These are phyloP conservation scores for Scortum barcoo DNA, from an alignment of 2,113 vertebrate genomes.

Conservation along the genomic window DNA sequence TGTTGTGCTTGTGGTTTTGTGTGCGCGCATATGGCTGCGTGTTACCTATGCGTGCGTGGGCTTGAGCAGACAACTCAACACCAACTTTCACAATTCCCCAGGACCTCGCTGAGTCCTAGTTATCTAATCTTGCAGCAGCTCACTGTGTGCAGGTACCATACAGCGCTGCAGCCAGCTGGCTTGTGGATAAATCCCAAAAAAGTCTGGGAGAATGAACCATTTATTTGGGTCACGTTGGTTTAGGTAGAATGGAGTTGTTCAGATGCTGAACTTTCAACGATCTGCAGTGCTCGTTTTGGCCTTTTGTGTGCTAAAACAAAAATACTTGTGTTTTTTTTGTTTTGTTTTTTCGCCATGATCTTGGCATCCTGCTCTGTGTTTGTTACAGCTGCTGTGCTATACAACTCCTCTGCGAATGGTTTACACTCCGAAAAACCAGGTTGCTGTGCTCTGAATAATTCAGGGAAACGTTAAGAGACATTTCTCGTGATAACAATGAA, in stretches of 20 bases:
- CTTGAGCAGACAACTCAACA: conserved; percentile 56
- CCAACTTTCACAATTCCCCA: conserved; percentile 52
- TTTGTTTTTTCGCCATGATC: background rate
- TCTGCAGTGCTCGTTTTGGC: conserved; percentile 20
- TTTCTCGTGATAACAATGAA: conserved; percentile 63
- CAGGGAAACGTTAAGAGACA: conserved; percentile 44
- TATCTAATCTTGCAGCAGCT: conserved; percentile 69
- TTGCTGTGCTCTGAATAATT: conserved; percentile 63
- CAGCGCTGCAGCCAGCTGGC: conserved; percentile 44
- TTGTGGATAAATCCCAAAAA: conserved; percentile 56
- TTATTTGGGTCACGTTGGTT: conserved; percentile 67
- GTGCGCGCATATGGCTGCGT: background rate
- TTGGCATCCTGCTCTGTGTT: conserved; percentile 24
- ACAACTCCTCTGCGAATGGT: conserved; percentile 29
- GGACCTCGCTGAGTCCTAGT: conserved; percentile 34
- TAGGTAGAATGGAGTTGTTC: conserved; percentile 46
- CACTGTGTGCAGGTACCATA: conserved; percentile 59
- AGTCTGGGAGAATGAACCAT: conserved; percentile 45
- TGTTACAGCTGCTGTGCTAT: conserved; percentile 39
- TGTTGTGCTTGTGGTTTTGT: conserved; percentile 15
- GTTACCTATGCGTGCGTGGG: conserved; percentile 21
- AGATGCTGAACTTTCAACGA: conserved; percentile 42
- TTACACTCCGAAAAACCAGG: conserved; percentile 48
- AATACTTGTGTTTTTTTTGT: too few species aligned
- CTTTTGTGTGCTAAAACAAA: conserved; percentile 15